These are phyloP conservation scores for Cerastis rubricosa DNA, from an alignment of 2,888 invertebrate genomes.

Conservation along the genomic window DNA sequence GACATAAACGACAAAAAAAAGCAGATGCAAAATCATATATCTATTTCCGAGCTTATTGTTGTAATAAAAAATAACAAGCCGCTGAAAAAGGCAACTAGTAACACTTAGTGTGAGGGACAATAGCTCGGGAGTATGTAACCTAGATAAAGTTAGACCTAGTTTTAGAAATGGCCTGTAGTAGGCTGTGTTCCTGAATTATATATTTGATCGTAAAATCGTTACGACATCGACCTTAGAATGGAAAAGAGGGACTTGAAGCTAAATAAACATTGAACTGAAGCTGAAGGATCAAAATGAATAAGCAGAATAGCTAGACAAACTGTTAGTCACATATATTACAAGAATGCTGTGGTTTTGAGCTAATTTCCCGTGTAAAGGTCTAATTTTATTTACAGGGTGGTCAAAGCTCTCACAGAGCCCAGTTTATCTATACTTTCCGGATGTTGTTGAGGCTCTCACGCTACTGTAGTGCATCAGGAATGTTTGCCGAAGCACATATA, in stretches of 20 bases:
- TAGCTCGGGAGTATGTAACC: slow-evolving; percentile 22
- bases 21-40: background rate
- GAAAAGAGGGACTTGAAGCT: background rate
- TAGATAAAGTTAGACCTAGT: slow-evolving; percentile 30
- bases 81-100: slow-evolving; percentile 19
- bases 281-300: background rate
- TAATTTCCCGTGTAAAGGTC: background rate
- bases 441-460: too few relatives aligned
- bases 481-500: too few relatives aligned
- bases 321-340: background rate
- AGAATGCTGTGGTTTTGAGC: background rate
- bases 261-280: background rate
- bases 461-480: too few relatives aligned
- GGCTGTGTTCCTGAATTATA: slow-evolving; percentile 27
- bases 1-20: background rate
- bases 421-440: too few relatives aligned
- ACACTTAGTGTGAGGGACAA: background rate
- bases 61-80: slow-evolving; percentile 10
- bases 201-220: slow-evolving; percentile 29
- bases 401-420: too few relatives aligned
- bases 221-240: background rate
- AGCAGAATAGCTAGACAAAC: background rate
- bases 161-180: slow-evolving; percentile 14
- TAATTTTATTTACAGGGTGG: background rate
- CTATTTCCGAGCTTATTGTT: background rate